These are phyloP conservation scores for Hiodon tergisus DNA, from an alignment of 2,113 vertebrate species.

Conservation along the genomic window DNA sequence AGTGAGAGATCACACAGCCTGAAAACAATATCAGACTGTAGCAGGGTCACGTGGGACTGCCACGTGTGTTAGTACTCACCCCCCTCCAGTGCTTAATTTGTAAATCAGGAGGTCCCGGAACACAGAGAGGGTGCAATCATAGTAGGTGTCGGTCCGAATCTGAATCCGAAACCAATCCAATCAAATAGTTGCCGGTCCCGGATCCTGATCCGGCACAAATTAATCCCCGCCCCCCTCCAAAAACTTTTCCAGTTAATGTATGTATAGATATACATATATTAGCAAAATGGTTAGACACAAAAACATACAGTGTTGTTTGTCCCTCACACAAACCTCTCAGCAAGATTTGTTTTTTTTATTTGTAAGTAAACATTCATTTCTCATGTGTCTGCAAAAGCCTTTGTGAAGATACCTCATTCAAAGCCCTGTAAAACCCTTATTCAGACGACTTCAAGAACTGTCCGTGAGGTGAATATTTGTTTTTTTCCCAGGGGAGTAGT, in stretches of 20 bases:
- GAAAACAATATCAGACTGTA: constrained; percentile 52
- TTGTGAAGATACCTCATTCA: constrained; percentile 35
- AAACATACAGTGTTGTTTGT: constrained; percentile 6
- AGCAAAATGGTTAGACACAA: constrained; percentile 48
- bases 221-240: neutral
- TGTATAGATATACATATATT: neutral
- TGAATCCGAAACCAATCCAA: too few species aligned
- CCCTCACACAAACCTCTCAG: too few species aligned
- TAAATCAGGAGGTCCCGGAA: too few species aligned
- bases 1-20: constrained; percentile 7
- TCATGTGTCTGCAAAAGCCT: neutral
- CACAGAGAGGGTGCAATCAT: too few species aligned
- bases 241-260: constrained; percentile 7
- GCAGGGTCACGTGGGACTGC: constrained; percentile 28
- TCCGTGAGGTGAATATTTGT: constrained; percentile 29
- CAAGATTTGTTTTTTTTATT: too few species aligned
- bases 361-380: too few species aligned
- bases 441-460: constrained; percentile 12
- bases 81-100: neutral
- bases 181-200: too few species aligned
- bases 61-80: constrained; percentile 42
- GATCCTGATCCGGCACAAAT: too few species aligned
- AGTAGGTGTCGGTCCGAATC: too few species aligned
- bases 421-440: constrained; percentile 39
- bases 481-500: neutral